Evolutionary conservation across 2,888 invertebrate species (phyloP).

Genomic region (Cryptocephalus primarius): DNA sequence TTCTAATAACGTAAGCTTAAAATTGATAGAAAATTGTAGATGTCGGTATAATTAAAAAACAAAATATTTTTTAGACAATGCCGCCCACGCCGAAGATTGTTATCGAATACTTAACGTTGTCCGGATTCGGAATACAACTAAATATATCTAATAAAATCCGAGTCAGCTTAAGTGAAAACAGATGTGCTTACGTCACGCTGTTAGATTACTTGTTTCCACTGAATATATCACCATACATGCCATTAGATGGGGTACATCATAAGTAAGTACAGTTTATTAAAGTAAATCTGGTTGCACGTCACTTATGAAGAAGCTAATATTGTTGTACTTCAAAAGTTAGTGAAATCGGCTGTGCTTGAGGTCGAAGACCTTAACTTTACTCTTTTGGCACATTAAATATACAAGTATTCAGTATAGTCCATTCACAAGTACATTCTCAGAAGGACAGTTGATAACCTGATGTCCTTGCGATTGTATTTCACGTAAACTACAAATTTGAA

Average conservation of each 20-base stretch:
- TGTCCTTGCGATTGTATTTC: too few relatives aligned
- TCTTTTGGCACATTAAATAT: too few relatives aligned
- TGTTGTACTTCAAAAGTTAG: too few relatives aligned
- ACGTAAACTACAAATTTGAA: too few relatives aligned
- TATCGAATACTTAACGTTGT: conserved; percentile 6
- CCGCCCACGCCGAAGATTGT: conserved; percentile 3
- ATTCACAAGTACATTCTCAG: too few relatives aligned
- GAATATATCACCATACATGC: conserved; percentile 36
- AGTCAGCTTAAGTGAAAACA: conserved; percentile 33
- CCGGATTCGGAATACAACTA: conserved; percentile 20
- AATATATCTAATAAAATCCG: conserved; percentile 30
- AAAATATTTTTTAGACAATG: conserved; percentile 4
- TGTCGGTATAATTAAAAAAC: not conserved
- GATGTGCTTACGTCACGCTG: conserved; percentile 29
- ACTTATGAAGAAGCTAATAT: too few relatives aligned
- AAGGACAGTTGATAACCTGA: too few relatives aligned
- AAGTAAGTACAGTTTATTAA: conserved; percentile 22
- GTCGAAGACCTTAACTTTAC: too few relatives aligned
- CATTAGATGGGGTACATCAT: conserved; percentile 33
- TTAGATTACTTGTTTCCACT: conserved; percentile 32
- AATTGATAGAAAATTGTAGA: not conserved
- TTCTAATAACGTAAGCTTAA: conserved; percentile 29
- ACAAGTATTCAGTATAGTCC: too few relatives aligned
- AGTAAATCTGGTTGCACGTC: too few relatives aligned
- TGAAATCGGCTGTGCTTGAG: too few relatives aligned